Evolutionary conservation across 2,888 invertebrate species (phyloP).

Genomic region (Xiphydria camelus): DNA sequence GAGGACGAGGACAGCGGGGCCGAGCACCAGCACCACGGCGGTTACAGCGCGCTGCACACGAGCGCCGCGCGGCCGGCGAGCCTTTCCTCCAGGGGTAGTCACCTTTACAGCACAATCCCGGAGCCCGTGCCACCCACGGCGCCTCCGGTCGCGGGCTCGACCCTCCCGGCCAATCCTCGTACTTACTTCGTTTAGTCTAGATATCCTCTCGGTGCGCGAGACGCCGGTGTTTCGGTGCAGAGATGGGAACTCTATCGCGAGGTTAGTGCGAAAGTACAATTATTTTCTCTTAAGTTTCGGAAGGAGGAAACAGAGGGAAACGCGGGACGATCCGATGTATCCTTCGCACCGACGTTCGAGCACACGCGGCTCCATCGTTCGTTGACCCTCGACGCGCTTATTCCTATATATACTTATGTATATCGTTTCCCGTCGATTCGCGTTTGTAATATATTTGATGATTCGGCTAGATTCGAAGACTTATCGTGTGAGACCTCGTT

Average conservation of each 20-base stretch:
- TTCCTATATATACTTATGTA: conserved; percentile 11
- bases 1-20: conserved; percentile 68
- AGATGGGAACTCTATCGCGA: conserved; percentile 3
- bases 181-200: conserved; percentile 55
- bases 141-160: conserved; percentile 13
- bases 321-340: too few relatives aligned
- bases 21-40: conserved; percentile 59
- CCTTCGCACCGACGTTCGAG: too few relatives aligned
- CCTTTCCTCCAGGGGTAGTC: conserved; percentile 50
- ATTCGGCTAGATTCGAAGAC: conserved; percentile 15
- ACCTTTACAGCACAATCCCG: conserved; percentile 55
- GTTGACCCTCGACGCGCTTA: not conserved
- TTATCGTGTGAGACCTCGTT: conserved; percentile 40
- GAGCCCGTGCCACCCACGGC: conserved; percentile 43
- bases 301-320: too few relatives aligned
- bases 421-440: conserved; percentile 11
- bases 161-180: conserved; percentile 50
- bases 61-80: conserved; percentile 44
- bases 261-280: conserved; percentile 9
- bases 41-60: conserved; percentile 57
- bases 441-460: conserved; percentile 10
- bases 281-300: not conserved
- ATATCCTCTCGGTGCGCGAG: conserved; percentile 12
- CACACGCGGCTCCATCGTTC: too few relatives aligned
- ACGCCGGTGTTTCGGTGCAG: too few relatives aligned